A percentile compares a stretch with the other conserved stretches of the same genome.
Conservation (phyloP, 2,113 vertebrate species). For the Pelmatolapia mariae region DNA sequence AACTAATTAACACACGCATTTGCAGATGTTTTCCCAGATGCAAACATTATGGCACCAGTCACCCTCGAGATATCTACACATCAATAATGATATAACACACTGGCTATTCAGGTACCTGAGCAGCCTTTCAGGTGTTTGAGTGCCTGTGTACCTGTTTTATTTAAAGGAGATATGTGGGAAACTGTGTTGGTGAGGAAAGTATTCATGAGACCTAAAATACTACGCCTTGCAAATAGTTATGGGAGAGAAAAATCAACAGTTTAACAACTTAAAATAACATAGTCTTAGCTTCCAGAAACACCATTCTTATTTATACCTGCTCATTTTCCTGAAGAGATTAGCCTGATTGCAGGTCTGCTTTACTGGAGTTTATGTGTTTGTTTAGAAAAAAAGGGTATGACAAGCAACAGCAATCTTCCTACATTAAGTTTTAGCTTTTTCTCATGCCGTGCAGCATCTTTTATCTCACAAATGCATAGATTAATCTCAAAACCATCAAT, state of each 20-base stretch:
- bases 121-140: neutral
- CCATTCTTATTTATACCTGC: neutral
- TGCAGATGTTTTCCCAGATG: conserved; percentile 45
- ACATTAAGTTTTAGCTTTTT: neutral
- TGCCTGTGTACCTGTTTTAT: neutral
- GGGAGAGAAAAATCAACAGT: conserved; percentile 7
- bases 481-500: neutral
- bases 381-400: neutral
- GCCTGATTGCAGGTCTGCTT: neutral
- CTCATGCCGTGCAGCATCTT: neutral
- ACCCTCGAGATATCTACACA: neutral
- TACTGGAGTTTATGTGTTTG: neutral
- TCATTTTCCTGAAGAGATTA: neutral
- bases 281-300: neutral
- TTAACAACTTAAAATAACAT: neutral
- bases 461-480: neutral
- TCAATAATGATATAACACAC: neutral
- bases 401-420: neutral
- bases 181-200: neutral
- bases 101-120: neutral
- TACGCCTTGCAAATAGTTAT: neutral
- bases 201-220: conserved; percentile 18
- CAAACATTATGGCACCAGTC: conserved; percentile 9
- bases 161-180: conserved; percentile 3
- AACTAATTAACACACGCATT: conserved; percentile 19